phyloP scores from a whole-genome alignment of 2,797 vertebrate genomes.

The Discoglossus pictus region DNA sequence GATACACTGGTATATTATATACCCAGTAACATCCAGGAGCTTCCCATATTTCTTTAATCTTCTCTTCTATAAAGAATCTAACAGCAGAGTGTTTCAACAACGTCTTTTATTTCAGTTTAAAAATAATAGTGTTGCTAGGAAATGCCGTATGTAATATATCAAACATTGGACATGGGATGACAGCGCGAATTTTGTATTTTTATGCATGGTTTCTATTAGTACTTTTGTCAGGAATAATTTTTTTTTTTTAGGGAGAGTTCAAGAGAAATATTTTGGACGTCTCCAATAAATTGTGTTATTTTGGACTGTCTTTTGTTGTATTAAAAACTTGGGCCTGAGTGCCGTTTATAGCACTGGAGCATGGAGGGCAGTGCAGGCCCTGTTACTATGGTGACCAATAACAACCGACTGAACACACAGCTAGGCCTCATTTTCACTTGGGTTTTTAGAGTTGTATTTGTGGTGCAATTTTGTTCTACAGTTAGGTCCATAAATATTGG shows the following conservation, averaged over 20 bases:
- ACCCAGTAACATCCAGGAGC: too few species aligned
- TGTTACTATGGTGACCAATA: slow-evolving; percentile 38
- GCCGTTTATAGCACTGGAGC: slow-evolving; percentile 29
- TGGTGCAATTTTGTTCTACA: too few species aligned
- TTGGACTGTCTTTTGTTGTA: slow-evolving; percentile 1
- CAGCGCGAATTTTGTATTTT: slow-evolving; percentile 3
- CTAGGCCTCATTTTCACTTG: slow-evolving; percentile 13
- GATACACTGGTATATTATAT: too few species aligned
- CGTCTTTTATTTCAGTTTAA: slow-evolving; percentile 7
- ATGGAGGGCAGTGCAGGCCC: slow-evolving; percentile 28
- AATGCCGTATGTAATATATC: slow-evolving; percentile 31
- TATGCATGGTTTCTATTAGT: slow-evolving; percentile 8
- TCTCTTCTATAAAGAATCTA: too few species aligned
- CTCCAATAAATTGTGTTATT: slow-evolving; percentile 21
- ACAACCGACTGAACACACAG: slow-evolving; percentile 24
- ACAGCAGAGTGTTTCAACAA: not conserved
- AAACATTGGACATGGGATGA: slow-evolving; percentile 20
- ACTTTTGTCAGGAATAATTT: not conserved
- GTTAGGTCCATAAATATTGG: too few species aligned
- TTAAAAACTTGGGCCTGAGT: slow-evolving; percentile 5
- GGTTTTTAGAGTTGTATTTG: too few species aligned
- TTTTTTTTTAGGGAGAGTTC: not conserved
- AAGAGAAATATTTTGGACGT: slow-evolving; percentile 14
- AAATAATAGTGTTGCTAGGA: slow-evolving; percentile 33
- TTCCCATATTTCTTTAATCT: too few species aligned